phyloP scores from a whole-genome alignment of 1,140 invertebrate genomes.

The Cecropterus lyciades region DNA sequence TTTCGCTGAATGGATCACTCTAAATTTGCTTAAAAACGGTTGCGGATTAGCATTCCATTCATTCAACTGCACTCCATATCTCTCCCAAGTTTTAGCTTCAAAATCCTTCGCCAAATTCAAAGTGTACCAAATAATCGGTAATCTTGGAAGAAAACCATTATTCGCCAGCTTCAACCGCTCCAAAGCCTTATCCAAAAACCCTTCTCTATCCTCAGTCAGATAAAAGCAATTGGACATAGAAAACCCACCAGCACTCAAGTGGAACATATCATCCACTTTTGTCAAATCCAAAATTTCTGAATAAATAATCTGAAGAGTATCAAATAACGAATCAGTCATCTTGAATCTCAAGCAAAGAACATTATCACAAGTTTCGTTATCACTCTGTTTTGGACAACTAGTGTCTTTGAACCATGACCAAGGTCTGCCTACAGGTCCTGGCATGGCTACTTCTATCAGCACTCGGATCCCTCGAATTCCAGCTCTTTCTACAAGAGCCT shows the following conservation, averaged over 20 bases:
- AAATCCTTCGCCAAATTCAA: slow-evolving; percentile 45
- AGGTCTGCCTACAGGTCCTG: slow-evolving; percentile 90
- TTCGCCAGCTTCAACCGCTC: slow-evolving; percentile 84
- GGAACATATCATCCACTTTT: slow-evolving; percentile 85
- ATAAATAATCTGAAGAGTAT: slow-evolving; percentile 85
- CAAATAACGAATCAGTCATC: slow-evolving; percentile 86
- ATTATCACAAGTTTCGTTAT: slow-evolving; percentile 87
- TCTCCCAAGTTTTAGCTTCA: slow-evolving; percentile 71
- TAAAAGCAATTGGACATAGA: slow-evolving; percentile 85
- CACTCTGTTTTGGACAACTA: slow-evolving; percentile 87
- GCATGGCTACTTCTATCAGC: slow-evolving; percentile 90
- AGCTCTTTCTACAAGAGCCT: slow-evolving; percentile 87
- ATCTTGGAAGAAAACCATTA: slow-evolving; percentile 79
- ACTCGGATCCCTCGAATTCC: slow-evolving; percentile 88
- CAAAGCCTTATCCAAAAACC: slow-evolving; percentile 86
- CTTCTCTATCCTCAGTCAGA: slow-evolving; percentile 86
- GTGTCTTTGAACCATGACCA: slow-evolving; percentile 90
- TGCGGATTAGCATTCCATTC: slow-evolving; percentile 81
- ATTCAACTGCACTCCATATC: slow-evolving; percentile 85
- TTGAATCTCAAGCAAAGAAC: slow-evolving; percentile 88
- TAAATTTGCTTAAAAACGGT: slow-evolving; percentile 82
- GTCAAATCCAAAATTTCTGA: slow-evolving; percentile 85
- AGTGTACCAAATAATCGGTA: slow-evolving; percentile 65
- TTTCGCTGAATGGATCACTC: slow-evolving; percentile 89
- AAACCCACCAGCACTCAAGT: slow-evolving; percentile 90